These are phyloP conservation scores for Acronicta alni DNA, from an alignment of 2,888 invertebrate genomes.

Conservation along the genomic window DNA sequence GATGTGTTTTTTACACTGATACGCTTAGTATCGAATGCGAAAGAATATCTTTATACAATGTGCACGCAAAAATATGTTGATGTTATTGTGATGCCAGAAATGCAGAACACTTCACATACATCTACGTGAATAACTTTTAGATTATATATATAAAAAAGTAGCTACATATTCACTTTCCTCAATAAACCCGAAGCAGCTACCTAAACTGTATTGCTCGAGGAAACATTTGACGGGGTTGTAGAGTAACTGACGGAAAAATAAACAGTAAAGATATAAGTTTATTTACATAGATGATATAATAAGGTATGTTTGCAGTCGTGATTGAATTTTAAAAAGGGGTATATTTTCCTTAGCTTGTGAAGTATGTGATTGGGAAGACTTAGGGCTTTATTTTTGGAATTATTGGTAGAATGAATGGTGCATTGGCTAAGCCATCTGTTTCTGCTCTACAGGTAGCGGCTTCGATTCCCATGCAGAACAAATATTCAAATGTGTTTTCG, in stretches of 20 bases:
- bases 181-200: conserved; percentile 18
- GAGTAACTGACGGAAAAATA: not conserved
- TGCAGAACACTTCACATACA: conserved; percentile 15
- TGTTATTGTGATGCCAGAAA: conserved; percentile 20
- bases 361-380: not conserved
- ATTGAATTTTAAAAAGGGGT: not conserved
- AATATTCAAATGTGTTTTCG: no score
- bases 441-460: no score
- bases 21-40: not conserved
- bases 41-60: conserved; percentile 18
- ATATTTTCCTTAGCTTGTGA: no score
- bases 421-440: no score
- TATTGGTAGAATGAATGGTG: no score
- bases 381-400: no score
- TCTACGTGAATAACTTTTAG: conserved; percentile 9
- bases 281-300: not conserved
- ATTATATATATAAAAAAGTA: conserved; percentile 32
- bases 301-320: not conserved
- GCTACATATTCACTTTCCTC: conserved; percentile 4
- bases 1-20: not conserved
- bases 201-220: conserved; percentile 3
- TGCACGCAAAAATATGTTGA: conserved; percentile 13
- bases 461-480: no score
- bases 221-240: conserved; percentile 8
- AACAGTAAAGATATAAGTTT: conserved; percentile 5